phyloP scores from a whole-genome alignment of 2,797 vertebrate genomes.

The Halcyon chelicuti region DNA sequence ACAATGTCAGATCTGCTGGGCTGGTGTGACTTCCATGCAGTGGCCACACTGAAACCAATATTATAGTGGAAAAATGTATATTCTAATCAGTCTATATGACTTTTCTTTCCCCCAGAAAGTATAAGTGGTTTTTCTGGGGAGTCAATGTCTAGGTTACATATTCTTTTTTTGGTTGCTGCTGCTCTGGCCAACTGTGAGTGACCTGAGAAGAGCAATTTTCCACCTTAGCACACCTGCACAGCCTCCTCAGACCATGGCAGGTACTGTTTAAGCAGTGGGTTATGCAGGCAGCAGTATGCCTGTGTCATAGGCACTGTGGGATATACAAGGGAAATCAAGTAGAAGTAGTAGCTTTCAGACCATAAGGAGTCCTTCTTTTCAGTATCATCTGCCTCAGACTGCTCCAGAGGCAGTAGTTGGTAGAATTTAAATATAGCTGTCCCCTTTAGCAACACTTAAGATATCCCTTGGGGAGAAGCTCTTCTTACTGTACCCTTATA shows the following conservation, averaged over 20 bases:
- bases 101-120: neutral
- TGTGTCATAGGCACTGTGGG: no score
- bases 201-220: neutral
- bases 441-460: neutral
- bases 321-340: neutral
- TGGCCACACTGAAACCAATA: neutral
- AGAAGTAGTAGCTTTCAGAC: neutral
- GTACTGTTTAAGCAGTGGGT: neutral
- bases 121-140: neutral
- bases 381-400: neutral
- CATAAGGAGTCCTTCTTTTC: neutral
- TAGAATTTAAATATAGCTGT: neutral
- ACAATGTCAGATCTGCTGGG: neutral
- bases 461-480: neutral
- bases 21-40: neutral
- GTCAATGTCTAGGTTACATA: rapidly evolving
- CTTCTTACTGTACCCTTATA: neutral
- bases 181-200: neutral
- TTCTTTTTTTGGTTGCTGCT: neutral
- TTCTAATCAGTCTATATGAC: no score
- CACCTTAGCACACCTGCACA: neutral
- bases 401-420: neutral
- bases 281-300: neutral
- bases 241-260: neutral
- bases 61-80: neutral